A percentile compares a stretch with the other conserved stretches of the same genome.
Conservation (phyloP, 2,888 invertebrate genomes). For the Emmelina monodactyla region DNA sequence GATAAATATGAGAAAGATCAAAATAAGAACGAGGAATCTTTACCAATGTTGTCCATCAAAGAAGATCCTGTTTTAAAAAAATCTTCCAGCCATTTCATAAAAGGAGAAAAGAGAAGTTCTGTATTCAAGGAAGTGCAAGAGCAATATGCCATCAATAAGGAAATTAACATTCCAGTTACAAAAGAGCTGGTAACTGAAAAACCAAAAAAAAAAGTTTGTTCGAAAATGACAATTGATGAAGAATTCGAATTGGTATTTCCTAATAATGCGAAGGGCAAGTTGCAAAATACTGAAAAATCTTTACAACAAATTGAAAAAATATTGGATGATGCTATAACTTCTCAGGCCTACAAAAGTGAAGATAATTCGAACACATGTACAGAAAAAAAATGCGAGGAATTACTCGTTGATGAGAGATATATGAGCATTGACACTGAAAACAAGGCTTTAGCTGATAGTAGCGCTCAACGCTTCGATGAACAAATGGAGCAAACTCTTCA, state of each 20-base stretch:
- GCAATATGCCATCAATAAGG: constrained; percentile 39
- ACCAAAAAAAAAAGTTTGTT: constrained; percentile 17
- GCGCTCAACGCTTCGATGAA: constrained; percentile 26
- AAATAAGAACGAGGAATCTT: constrained; percentile 12
- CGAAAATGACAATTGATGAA: no score
- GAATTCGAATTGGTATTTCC: no score
- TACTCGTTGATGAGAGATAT: background rate
- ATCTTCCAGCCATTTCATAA: constrained; percentile 34
- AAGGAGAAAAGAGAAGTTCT: constrained; percentile 27
- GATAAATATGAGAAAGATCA: constrained; percentile 28
- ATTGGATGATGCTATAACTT: constrained; percentile 17
- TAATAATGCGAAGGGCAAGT: constrained; percentile 30
- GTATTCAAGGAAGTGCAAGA: constrained; percentile 37
- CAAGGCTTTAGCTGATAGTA: background rate
- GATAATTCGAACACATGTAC: background rate
- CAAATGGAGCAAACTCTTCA: constrained; percentile 38
- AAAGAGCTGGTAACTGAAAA: constrained; percentile 32
- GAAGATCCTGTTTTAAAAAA: constrained; percentile 33
- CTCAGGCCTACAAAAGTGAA: background rate
- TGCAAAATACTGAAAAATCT: constrained; percentile 39
- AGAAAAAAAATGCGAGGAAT: background rate
- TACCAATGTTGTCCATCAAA: constrained; percentile 17
- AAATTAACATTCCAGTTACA: constrained; percentile 39
- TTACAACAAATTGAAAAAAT: constrained; percentile 34
- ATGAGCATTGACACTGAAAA: background rate